Evolutionary conservation across 1,140 invertebrate species (phyloP), one percentile per base, ranked within the genome.

Genomic region (Orchestia grillus): DNA sequence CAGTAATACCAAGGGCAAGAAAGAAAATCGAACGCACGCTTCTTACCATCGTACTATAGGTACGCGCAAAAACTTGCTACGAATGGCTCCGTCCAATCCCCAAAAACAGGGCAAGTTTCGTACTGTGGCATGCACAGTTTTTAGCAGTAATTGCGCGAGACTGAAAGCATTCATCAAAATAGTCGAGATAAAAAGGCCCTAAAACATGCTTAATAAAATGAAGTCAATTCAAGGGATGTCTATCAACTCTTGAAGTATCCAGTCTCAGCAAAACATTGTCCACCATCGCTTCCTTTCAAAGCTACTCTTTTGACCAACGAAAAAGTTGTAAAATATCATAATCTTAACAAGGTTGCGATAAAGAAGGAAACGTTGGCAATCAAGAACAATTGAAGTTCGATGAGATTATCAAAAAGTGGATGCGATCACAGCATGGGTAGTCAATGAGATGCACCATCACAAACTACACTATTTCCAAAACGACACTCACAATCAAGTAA

Each of bases 81-180:
- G 88, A 3, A 11, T 41, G 42, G 43, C 88, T 90, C 4, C 88
- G 28, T 8, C 43, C 28, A 44, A 0, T 36, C 43, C n/a, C 28
- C 15, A 28, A 3, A 90, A 90, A 8, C 42, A 3, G 42, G 88
- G 3, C 42, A 23, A 42, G 42, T 1, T 90, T 4, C 11, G 28
- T 8, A 77, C 62, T 15, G 62, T 28, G 11, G 62, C 36, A 15
- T 3, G 88, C 41, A 41, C 28, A 90, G 88, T 90, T 90, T 90
- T 90, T 90, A 90, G 88, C 88, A 42, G 4, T 11, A 42, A 90
- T 42, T 90, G 88, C 4, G n/a, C 23, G 88, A 41, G 88, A 90
- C 43, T 90, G 15, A 44, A 90, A 90, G 43, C 88, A 90, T 90
- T 28, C 88, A 90, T 90, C 88, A 90, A 90, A 90, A 44, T 90